Percentiles rank a stretch among this genome's conserved stretches.
phyloP scores from a whole-genome alignment of 2,888 invertebrate genomes.

The Melanotus villosus region DNA sequence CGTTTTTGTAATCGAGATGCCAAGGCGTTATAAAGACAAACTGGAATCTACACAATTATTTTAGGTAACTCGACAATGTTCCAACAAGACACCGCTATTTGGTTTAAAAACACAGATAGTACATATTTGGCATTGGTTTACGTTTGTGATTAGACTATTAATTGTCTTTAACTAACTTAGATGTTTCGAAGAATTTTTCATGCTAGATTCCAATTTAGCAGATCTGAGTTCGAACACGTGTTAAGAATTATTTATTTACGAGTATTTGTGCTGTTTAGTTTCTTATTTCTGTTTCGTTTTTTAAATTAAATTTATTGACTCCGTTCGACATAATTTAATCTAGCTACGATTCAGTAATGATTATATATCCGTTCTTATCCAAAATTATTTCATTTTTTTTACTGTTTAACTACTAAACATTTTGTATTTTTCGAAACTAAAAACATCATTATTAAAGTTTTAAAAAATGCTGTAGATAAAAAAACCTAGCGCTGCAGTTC shows the following conservation, averaged over 20 bases:
- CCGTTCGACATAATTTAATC: too few species aligned
- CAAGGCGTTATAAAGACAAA: conserved; percentile 46
- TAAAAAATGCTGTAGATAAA: too few species aligned
- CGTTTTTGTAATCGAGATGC: conserved; percentile 39
- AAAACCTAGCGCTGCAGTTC: too few species aligned
- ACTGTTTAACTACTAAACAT: too few species aligned
- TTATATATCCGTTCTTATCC: too few species aligned
- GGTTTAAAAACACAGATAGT: conserved; percentile 46
- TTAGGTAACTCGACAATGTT: conserved; percentile 44
- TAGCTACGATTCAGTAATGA: too few species aligned
- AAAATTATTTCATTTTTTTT: too few species aligned
- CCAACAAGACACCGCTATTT: conserved; percentile 47
- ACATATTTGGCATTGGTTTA: conserved; percentile 47
- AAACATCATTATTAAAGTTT: too few species aligned
- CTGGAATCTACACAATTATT: conserved; percentile 46
- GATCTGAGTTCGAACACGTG: conserved; percentile 32
- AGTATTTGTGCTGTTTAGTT: background rate
- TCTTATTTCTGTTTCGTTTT: background rate
- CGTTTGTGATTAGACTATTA: conserved; percentile 45
- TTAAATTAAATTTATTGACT: too few species aligned
- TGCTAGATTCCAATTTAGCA: conserved; percentile 31
- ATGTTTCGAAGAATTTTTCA: conserved; percentile 41
- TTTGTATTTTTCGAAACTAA: too few species aligned
- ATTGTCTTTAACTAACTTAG: conserved; percentile 38
- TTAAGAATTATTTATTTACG: conserved; percentile 38